phyloP scores from a whole-genome alignment of 1,140 invertebrate species.

The Zaprionus nigranus region DNA sequence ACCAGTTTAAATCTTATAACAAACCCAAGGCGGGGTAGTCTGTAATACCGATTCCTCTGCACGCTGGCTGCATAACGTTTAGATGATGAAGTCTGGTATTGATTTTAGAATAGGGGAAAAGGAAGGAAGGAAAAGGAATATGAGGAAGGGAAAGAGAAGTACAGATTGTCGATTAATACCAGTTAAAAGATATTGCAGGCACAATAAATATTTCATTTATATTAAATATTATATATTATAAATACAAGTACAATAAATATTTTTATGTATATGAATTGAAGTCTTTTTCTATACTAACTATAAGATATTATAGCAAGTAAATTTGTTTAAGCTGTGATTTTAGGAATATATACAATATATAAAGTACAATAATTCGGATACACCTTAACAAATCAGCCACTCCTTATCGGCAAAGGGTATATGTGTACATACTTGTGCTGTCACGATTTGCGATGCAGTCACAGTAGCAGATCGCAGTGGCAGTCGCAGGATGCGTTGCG shows the following conservation, averaged over 20 bases:
- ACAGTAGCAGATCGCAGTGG: conserved; percentile 20
- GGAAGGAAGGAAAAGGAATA: background rate
- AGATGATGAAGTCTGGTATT: background rate
- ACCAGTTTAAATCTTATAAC: conserved; percentile 29
- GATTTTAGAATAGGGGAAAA: background rate
- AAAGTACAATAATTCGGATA: background rate
- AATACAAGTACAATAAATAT: background rate
- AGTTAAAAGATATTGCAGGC: background rate
- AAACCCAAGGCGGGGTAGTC: conserved; percentile 2
- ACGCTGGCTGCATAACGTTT: background rate
- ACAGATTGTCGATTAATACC: background rate
- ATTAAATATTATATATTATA: no score
- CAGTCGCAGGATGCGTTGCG: conserved; percentile 65
- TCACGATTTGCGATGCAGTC: conserved; percentile 18
- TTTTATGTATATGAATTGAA: background rate
- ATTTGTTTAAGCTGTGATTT: no score
- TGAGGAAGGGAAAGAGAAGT: background rate
- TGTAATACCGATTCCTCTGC: background rate
- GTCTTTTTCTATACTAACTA: background rate
- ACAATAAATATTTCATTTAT: background rate
- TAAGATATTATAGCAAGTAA: no score
- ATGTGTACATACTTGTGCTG: background rate
- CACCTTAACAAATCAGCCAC: background rate
- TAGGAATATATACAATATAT: background rate
- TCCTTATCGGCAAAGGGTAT: background rate